Evolutionary conservation across 2,888 invertebrate genomes (phyloP).

Genomic region (Nezara viridula): DNA sequence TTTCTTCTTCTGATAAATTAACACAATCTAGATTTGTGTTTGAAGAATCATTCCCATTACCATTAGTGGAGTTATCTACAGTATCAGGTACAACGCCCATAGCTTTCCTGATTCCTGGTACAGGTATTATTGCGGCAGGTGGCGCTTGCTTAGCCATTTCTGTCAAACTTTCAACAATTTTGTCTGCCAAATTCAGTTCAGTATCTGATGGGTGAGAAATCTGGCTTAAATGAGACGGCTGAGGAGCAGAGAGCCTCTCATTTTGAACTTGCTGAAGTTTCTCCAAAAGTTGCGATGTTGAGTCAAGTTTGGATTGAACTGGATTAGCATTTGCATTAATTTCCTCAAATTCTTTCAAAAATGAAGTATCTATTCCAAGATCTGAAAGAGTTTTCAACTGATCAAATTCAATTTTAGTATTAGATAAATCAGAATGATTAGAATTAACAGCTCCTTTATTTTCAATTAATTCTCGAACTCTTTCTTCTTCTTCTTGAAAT

Average conservation of each 20-base stretch:
- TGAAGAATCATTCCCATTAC: slow-evolving; percentile 59
- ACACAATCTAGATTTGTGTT: slow-evolving; percentile 44
- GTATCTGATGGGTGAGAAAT: slow-evolving; percentile 78
- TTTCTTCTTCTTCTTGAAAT: slow-evolving; percentile 76
- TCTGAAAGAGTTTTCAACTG: slow-evolving; percentile 79
- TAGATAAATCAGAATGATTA: slow-evolving; percentile 64
- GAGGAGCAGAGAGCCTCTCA: slow-evolving; percentile 83
- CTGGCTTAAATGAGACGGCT: slow-evolving; percentile 82
- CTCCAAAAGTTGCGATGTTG: slow-evolving; percentile 81
- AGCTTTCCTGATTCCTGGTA: slow-evolving; percentile 78
- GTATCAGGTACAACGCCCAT: slow-evolving; percentile 76
- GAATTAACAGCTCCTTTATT: background rate
- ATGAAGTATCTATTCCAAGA: slow-evolving; percentile 88
- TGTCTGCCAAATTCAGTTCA: slow-evolving; percentile 80
- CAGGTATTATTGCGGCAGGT: slow-evolving; percentile 78
- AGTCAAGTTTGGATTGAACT: slow-evolving; percentile 77
- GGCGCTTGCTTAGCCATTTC: slow-evolving; percentile 83
- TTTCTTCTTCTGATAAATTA: slow-evolving; percentile 60
- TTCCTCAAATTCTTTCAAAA: slow-evolving; percentile 77
- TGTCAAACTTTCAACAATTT: slow-evolving; percentile 80
- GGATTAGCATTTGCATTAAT: background rate
- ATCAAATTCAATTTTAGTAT: slow-evolving; percentile 80
- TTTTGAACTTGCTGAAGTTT: slow-evolving; percentile 86
- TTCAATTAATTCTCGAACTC: slow-evolving; percentile 69
- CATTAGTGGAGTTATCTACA: slow-evolving; percentile 56